Conservation (phyloP, 2,888 invertebrate species). For the Alitta virens region DNA sequence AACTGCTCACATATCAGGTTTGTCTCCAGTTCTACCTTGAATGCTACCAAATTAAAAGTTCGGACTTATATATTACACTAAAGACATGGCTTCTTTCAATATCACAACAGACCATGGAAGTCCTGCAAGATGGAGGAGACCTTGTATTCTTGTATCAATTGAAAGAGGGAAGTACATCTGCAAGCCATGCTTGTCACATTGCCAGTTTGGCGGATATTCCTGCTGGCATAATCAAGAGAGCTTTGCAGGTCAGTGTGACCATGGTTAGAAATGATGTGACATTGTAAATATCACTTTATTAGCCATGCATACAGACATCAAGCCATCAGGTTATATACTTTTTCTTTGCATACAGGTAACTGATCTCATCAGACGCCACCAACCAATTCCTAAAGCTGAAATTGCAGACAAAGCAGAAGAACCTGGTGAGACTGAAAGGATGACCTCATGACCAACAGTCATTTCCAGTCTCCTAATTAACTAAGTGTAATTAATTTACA, state of each 20-base stretch:
- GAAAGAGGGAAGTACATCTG: constrained; percentile 63
- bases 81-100: not conserved
- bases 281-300: too few species aligned
- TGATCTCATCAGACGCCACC: constrained; percentile 37
- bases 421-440: too few species aligned
- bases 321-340: too few species aligned
- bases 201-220: constrained; percentile 66
- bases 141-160: constrained; percentile 71
- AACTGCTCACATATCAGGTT: constrained; percentile 63
- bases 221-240: constrained; percentile 61
- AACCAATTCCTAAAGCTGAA: constrained; percentile 38
- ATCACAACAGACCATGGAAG: constrained; percentile 64
- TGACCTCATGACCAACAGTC: too few species aligned
- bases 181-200: constrained; percentile 69
- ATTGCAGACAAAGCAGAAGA: constrained; percentile 4
- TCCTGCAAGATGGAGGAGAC: constrained; percentile 62
- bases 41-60: too few species aligned
- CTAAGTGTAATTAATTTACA: too few species aligned
- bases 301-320: too few species aligned
- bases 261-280: too few species aligned
- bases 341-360: constrained; percentile 35
- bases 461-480: too few species aligned
- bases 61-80: not conserved
- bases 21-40: too few species aligned
- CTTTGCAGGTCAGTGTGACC: constrained; percentile 47